Base-by-base conservation (phyloP, 2,888 invertebrate species). In the Brachylomia viminalis region DNA sequence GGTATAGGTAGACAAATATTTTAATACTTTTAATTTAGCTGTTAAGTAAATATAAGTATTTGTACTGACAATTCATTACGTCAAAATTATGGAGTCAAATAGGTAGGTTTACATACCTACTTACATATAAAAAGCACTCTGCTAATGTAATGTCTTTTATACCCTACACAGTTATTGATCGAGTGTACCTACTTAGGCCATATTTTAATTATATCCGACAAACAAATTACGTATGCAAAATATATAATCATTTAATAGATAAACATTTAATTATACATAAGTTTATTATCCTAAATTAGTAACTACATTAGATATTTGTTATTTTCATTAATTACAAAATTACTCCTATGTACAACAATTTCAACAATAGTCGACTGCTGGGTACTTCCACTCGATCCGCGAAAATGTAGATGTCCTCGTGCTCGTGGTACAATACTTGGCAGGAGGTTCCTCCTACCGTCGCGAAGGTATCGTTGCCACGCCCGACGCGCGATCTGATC, bases 301-400 rank as follows among this genome's bases (percentile, higher is more conserved):
- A 87, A 86, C 89, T 90, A 92, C 86, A 66, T 83, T 84, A 71
- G 58, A 80, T 80, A 85, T 85, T 83, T 85, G 82, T 88, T 89
- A 89, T 80, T 88, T 77, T 88, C 82, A 87, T 86, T 87, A 87
- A 89, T 90, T 90, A 91, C 86, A 90, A 91, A 90, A 89, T 86
- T 88, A 88, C 75, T 82, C 81, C 83, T 91, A 92, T 91, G 66
- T 92, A 91, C 90, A 91, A 83, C 73, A 86, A 78, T 82, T 77
- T 85, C 71, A 77, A 80, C 80, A 88, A 72, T 74, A 83, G 79
- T 77, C 79, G 80, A 78, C 72, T 79, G 68, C 73, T 82, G 61
- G 72, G 72, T 49, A 74, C 69, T 77, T 68, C 72, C 59, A 70
- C 69, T 66, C 61, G 56, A 68, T 81, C 64, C 49, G 56, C 56